Evolutionary conservation across 1,140 invertebrate species (phyloP).

Genomic region (Nautilus pompilius): DNA sequence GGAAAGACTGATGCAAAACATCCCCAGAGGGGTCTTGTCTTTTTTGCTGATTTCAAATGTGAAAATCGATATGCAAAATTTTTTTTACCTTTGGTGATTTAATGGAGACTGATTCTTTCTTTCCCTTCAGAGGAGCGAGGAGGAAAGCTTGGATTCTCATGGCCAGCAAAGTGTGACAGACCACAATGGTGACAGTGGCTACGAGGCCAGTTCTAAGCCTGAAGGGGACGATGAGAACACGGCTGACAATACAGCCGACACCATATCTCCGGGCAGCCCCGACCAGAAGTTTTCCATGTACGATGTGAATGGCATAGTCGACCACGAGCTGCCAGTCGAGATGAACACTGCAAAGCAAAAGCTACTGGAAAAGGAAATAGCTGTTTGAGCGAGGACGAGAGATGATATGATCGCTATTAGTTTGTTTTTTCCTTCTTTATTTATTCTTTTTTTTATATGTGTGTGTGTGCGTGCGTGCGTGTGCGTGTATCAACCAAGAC

Average conservation of each 20-base stretch:
- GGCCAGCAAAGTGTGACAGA: constrained; percentile 18
- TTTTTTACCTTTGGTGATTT: too few species aligned
- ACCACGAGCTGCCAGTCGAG: not conserved
- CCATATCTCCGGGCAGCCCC: not conserved
- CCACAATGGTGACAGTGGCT: constrained; percentile 38
- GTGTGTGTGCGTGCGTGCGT: too few species aligned
- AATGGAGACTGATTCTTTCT: not conserved
- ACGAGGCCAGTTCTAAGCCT: constrained; percentile 36
- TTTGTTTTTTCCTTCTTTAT: too few species aligned
- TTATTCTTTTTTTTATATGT: too few species aligned
- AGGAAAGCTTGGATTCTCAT: constrained; percentile 1
- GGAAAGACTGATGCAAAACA: too few species aligned
- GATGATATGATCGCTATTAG: too few species aligned
- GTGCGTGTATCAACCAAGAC: too few species aligned
- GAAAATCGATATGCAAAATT: too few species aligned
- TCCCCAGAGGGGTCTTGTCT: too few species aligned
- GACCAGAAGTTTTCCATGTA: constrained; percentile 10
- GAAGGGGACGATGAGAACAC: constrained; percentile 30
- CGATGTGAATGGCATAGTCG: not conserved
- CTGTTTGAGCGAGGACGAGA: too few species aligned
- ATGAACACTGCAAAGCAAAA: not conserved
- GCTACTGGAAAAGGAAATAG: too few species aligned
- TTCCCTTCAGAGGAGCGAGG: not conserved
- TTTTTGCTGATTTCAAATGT: too few species aligned
- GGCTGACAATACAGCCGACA: constrained; percentile 9